A percentile compares a stretch with the other conserved stretches of the same genome.
These are phyloP conservation scores for Polydesmus complanatus DNA, from an alignment of 2,888 invertebrate species.

Conservation along the genomic window DNA sequence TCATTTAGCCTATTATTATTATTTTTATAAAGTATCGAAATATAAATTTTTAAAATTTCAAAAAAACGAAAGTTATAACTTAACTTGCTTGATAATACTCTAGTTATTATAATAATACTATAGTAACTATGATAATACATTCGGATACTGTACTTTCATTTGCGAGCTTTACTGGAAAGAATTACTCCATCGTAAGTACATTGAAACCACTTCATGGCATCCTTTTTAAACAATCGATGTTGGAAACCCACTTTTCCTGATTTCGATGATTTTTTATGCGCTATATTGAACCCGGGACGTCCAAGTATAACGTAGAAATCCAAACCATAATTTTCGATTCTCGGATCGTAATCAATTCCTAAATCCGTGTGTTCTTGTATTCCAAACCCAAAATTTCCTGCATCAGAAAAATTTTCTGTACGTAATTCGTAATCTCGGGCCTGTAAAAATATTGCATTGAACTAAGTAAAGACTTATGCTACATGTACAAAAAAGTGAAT, in stretches of 20 bases:
- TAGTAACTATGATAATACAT: too few species aligned
- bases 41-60: too few species aligned
- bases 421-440: constrained; percentile 96
- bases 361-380: constrained; percentile 99
- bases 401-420: constrained; percentile 91
- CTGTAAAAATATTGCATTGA: background rate
- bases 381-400: constrained; percentile 98
- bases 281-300: constrained; percentile 92
- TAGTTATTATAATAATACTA: too few species aligned
- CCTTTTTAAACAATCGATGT: constrained; percentile 90
- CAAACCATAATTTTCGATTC: constrained; percentile 97
- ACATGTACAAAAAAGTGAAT: background rate
- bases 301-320: constrained; percentile 99
- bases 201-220: constrained; percentile 99
- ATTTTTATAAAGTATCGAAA: too few species aligned
- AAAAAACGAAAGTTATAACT: too few species aligned
- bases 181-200: constrained; percentile 47
- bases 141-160: too few species aligned
- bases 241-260: constrained; percentile 85
- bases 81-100: too few species aligned
- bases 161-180: background rate
- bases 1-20: too few species aligned
- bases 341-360: constrained; percentile 95
- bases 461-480: background rate
- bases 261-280: constrained; percentile 74